These are phyloP conservation scores for Heliconius himera DNA, from an alignment of 1,140 invertebrate genomes.

Conservation along the genomic window DNA sequence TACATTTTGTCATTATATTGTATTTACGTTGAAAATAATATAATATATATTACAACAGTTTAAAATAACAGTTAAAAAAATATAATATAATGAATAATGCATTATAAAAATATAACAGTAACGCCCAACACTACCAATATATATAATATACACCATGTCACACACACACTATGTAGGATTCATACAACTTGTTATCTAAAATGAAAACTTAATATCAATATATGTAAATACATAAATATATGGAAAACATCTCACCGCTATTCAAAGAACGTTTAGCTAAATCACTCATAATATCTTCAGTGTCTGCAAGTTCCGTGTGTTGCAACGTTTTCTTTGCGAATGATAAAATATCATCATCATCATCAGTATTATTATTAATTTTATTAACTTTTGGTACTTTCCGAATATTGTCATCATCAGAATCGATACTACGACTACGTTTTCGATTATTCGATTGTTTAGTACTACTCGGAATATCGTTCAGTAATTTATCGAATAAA, in stretches of 20 bases:
- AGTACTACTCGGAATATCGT: constrained; percentile 3
- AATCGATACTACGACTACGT: constrained; percentile 51
- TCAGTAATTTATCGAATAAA: background rate
- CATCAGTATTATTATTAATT: constrained; percentile 42
- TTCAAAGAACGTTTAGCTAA: constrained; percentile 41
- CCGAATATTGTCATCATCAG: constrained; percentile 47
- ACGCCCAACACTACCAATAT: no score
- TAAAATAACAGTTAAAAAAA: no score
- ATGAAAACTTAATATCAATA: no score
- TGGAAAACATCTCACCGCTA: constrained; percentile 51
- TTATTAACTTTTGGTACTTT: constrained; percentile 70
- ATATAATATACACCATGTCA: no score
- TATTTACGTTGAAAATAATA: no score
- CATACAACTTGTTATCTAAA: no score
- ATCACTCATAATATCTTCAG: constrained; percentile 63
- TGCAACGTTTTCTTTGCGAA: constrained; percentile 72
- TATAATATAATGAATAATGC: no score
- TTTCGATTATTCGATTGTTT: constrained; percentile 48
- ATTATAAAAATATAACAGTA: no score
- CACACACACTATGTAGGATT: no score
- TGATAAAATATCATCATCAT: constrained; percentile 67
- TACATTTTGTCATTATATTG: no score
- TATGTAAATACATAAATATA: no score
- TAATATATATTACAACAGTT: no score
- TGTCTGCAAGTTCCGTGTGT: constrained; percentile 63